Percentiles rank a stretch among this genome's conserved stretches.
These are phyloP conservation scores for Rhipidura dahli DNA, from an alignment of 2,113 vertebrate species.

Conservation along the genomic window DNA sequence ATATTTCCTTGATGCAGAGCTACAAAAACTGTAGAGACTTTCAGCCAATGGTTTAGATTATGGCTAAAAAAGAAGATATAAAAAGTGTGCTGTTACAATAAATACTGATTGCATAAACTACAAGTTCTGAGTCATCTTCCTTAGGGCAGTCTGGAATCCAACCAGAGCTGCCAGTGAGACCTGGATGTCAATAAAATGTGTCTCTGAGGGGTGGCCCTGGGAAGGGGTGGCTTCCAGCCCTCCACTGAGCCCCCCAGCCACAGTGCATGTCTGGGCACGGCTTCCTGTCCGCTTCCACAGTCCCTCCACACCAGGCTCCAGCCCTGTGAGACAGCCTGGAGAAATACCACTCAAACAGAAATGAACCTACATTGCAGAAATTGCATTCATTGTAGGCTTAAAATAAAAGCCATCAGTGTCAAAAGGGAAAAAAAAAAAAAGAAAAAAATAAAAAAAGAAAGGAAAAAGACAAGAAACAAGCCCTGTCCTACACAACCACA, in stretches of 20 bases:
- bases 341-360: background rate
- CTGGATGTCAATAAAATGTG: background rate
- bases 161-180: background rate
- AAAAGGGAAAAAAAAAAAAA: background rate
- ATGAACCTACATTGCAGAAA: background rate
- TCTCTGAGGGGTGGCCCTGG: background rate
- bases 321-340: background rate
- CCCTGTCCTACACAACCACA: background rate
- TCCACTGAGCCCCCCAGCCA: rapidly evolving
- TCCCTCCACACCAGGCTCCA: background rate
- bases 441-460: rapidly evolving
- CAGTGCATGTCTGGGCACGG: rapidly evolving
- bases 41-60: background rate
- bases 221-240: background rate
- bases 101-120: background rate
- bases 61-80: background rate
- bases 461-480: background rate
- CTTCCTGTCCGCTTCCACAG: background rate
- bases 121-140: background rate
- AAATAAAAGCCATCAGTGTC: conserved; percentile 18
- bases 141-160: background rate
- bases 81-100: background rate
- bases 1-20: background rate
- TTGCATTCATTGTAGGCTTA: background rate
- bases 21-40: background rate